Percentiles rank a stretch among this genome's conserved stretches.
Evolutionary conservation across 2,113 vertebrate genomes (phyloP).

Genomic region (Grus americana): DNA sequence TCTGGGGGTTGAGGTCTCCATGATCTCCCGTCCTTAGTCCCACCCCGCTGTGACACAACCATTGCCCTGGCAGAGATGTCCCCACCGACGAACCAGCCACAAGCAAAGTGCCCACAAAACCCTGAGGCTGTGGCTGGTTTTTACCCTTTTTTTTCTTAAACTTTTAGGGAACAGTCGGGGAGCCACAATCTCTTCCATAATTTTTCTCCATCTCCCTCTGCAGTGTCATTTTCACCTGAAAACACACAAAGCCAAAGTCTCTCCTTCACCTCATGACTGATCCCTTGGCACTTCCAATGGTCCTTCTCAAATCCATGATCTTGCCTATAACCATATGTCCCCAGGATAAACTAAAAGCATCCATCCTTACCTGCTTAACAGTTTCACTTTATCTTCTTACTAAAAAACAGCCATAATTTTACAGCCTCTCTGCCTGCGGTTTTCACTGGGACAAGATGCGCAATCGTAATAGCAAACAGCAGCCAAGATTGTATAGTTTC

Average conservation of each 20-base stretch:
- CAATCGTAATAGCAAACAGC: not conserved
- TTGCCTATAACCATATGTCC: rapidly evolving
- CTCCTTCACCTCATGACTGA: not conserved
- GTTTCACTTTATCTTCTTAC: not conserved
- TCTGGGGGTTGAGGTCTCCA: not conserved
- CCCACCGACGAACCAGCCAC: not conserved
- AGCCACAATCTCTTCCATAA: not conserved
- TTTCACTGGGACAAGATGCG: not conserved
- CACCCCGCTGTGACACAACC: not conserved
- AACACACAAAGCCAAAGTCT: not conserved
- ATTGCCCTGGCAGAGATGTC: not conserved
- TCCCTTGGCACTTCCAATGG: not conserved
- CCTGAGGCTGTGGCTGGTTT: not conserved
- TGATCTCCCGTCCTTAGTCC: not conserved
- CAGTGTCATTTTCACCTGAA: not conserved
- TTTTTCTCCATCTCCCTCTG: not conserved
- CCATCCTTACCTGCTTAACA: not conserved
- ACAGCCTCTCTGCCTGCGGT: not conserved
- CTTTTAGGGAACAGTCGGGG: not conserved
- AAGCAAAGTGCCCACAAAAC: not conserved
- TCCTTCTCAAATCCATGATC: not conserved
- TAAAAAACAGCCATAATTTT: not conserved
- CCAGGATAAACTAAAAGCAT: not conserved
- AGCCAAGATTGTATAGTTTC: not conserved
- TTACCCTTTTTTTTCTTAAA: not conserved